Conservation (phyloP, 2,113 vertebrate species). For the Sialia sialis region DNA sequence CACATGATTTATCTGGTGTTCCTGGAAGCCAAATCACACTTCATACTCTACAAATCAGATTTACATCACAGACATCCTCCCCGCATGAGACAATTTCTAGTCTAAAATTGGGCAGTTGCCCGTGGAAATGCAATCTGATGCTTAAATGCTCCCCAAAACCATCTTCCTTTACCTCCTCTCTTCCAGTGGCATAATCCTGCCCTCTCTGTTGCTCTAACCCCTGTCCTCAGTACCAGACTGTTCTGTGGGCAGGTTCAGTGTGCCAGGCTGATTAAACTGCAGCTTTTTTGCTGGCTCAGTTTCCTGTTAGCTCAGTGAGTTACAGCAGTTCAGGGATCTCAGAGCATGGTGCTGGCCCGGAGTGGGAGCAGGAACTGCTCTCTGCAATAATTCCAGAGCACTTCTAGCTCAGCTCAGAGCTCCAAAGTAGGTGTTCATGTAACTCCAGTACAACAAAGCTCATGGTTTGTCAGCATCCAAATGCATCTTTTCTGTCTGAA, state of each 20-base stretch:
- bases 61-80: not conserved
- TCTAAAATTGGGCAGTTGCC: not conserved
- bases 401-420: not conserved
- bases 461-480: not conserved
- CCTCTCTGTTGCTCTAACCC: not conserved
- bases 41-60: not conserved
- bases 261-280: not conserved
- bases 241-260: not conserved
- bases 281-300: not conserved
- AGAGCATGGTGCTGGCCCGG: not conserved
- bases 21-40: not conserved
- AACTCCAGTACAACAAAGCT: not conserved
- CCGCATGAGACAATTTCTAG: not conserved
- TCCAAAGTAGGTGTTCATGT: accelerated
- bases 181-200: not conserved
- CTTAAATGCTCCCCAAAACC: not conserved
- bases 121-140: not conserved
- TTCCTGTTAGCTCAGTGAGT: not conserved
- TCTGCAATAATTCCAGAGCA: not conserved
- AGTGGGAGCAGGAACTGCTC: not conserved
- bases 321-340: not conserved
- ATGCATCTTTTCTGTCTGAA: not conserved
- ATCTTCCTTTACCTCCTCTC: not conserved
- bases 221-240: not conserved
- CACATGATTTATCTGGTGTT: not conserved